Evolutionary conservation across 2,888 invertebrate species (phyloP).

Genomic region (Synanthedon myopaeformis): DNA sequence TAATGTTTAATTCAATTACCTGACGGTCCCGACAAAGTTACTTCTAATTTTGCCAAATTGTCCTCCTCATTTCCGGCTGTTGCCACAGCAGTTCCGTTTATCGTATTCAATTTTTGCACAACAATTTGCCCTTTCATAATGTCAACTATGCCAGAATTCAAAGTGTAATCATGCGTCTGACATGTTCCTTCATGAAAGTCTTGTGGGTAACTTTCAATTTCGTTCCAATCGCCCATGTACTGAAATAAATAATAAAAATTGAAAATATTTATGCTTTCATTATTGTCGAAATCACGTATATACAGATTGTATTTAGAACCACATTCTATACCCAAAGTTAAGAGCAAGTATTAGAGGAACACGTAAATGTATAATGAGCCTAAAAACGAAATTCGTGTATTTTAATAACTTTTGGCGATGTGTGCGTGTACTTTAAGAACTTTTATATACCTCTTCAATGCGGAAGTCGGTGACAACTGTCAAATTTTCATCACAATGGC

Average conservation of each 20-base stretch:
- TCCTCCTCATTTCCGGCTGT: conserved; percentile 16
- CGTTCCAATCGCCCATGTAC: conserved; percentile 46
- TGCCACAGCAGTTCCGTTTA: conserved; percentile 31
- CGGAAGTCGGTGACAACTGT: conserved; percentile 21
- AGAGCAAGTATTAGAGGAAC: not conserved
- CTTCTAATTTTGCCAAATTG: conserved; percentile 32
- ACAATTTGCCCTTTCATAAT: conserved; percentile 46
- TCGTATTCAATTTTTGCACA: conserved; percentile 28
- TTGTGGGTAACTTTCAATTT: conserved; percentile 45
- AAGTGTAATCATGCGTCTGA: conserved; percentile 30
- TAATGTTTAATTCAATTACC: too few relatives aligned
- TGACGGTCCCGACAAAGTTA: conserved; percentile 22
- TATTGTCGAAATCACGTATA: too few relatives aligned
- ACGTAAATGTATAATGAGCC: not conserved
- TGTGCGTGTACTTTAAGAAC: too few relatives aligned
- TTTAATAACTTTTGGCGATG: too few relatives aligned
- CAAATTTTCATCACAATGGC: conserved; percentile 23
- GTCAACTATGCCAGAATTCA: conserved; percentile 20
- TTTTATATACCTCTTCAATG: conserved; percentile 11
- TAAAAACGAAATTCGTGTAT: too few relatives aligned
- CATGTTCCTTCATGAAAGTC: conserved; percentile 46
- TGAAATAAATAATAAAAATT: conserved; percentile 12
- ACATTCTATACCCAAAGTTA: not conserved
- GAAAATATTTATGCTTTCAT: not conserved
- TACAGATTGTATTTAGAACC: too few relatives aligned